These are phyloP conservation scores for Callorhinus ursinus DNA, from an alignment of 2,113 vertebrate genomes.

Conservation along the genomic window DNA sequence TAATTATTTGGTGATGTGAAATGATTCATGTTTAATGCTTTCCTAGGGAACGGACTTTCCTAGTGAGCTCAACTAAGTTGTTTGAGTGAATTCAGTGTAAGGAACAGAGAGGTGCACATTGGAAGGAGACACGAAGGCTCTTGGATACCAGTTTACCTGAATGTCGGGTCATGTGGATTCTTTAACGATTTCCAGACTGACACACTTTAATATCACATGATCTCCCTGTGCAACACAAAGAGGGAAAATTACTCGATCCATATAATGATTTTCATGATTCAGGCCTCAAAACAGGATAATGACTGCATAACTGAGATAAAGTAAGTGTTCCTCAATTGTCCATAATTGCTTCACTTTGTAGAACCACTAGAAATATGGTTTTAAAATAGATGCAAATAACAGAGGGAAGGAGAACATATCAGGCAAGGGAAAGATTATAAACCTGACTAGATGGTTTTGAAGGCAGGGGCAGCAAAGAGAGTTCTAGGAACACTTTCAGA, in stretches of 20 bases:
- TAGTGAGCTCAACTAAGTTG: not conserved
- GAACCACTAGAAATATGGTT: not conserved
- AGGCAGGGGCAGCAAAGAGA: not conserved
- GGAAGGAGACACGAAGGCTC: not conserved
- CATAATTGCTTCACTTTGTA: not conserved
- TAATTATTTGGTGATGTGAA: slow-evolving; percentile 30
- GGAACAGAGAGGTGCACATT: not conserved
- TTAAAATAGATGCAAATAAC: not conserved
- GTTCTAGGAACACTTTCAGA: not conserved
- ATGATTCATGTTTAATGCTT: slow-evolving; percentile 39
- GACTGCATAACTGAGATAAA: not conserved
- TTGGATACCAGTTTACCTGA: not conserved
- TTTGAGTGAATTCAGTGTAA: not conserved
- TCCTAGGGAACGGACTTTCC: not conserved
- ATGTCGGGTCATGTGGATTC: not conserved
- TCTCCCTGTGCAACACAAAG: not conserved
- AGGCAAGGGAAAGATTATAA: not conserved
- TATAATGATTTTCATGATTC: not conserved
- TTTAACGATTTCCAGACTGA: not conserved
- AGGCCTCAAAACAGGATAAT: slow-evolving; percentile 21
- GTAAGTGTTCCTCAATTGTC: not conserved
- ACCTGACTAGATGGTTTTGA: not conserved
- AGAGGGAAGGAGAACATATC: not conserved
- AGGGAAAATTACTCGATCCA: not conserved
- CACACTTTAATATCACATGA: not conserved